phyloP scores from a whole-genome alignment of 2,113 vertebrate genomes.

The Fukomys damarensis region DNA sequence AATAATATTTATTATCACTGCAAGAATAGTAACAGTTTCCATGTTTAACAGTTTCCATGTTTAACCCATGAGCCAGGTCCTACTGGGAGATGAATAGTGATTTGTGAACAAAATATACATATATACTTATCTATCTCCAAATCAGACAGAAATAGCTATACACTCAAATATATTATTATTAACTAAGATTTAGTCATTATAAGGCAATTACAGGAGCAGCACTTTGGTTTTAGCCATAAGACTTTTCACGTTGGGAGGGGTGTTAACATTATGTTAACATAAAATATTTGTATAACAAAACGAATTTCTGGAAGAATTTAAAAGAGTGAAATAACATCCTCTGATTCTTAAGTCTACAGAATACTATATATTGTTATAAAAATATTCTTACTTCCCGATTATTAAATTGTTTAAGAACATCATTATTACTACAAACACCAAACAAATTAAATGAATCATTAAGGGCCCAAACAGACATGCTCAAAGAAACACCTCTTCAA shows the following conservation, averaged over 20 bases:
- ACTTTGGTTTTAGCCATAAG: background rate
- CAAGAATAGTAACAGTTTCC: background rate
- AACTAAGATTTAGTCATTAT: background rate
- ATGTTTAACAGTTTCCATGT: background rate
- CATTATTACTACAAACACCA: background rate
- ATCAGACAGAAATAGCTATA: background rate
- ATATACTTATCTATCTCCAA: background rate
- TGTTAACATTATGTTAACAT: background rate
- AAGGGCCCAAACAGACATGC: constrained; percentile 46
- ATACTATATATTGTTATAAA: background rate
- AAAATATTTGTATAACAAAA: background rate
- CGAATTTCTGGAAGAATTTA: background rate
- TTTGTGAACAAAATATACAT: background rate
- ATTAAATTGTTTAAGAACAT: background rate
- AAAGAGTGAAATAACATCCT: background rate
- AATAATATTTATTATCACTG: background rate
- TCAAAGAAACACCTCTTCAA: background rate
- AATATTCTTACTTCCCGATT: constrained; percentile 19
- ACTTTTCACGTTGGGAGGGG: background rate
- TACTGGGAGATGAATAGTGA: background rate
- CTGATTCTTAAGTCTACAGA: background rate
- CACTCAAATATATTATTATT: background rate
- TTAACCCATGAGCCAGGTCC: background rate
- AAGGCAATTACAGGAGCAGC: background rate
- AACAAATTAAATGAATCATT: constrained; percentile 15